Percentiles rank a stretch among this genome's conserved stretches.
Conservation (phyloP, 2,797 vertebrate genomes). For the Hydrolagus colliei region DNA sequence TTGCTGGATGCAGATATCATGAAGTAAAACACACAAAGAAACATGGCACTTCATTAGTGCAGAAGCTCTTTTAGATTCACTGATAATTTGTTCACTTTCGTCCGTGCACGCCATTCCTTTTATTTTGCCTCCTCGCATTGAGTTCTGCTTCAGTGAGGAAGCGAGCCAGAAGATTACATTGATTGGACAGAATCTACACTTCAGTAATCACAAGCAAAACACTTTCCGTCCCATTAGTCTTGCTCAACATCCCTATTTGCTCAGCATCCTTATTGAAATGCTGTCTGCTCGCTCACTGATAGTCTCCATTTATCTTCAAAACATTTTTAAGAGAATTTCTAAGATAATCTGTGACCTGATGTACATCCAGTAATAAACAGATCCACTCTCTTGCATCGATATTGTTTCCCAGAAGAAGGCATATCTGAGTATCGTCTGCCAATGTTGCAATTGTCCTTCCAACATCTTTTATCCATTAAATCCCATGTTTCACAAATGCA, state of each 20-base stretch:
- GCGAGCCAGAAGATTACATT: background rate
- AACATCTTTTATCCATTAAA: background rate
- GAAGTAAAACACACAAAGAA: background rate
- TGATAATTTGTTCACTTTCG: conserved; percentile 1
- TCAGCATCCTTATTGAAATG: conserved; percentile 7
- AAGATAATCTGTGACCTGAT: background rate
- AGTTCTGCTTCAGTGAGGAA: conserved; percentile 8
- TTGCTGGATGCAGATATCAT: background rate
- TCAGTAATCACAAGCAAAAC: conserved; percentile 15
- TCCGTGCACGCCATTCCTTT: background rate
- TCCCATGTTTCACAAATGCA: background rate
- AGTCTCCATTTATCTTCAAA: conserved; percentile 12
- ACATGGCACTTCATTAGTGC: background rate
- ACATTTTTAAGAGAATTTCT: background rate
- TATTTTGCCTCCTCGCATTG: conserved; percentile 3
- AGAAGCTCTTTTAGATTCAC: background rate
- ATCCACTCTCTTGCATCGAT: background rate
- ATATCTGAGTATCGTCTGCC: background rate
- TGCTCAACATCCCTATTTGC: background rate
- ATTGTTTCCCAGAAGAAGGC: background rate
- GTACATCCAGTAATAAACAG: background rate
- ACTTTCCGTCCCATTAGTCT: background rate
- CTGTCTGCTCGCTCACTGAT: background rate
- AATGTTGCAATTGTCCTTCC: too few species aligned
- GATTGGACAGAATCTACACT: background rate